Evolutionary conservation across 2,888 invertebrate genomes (phyloP), one percentile per base, ranked within the genome.

Genomic region (Agrilus cyanescens): DNA sequence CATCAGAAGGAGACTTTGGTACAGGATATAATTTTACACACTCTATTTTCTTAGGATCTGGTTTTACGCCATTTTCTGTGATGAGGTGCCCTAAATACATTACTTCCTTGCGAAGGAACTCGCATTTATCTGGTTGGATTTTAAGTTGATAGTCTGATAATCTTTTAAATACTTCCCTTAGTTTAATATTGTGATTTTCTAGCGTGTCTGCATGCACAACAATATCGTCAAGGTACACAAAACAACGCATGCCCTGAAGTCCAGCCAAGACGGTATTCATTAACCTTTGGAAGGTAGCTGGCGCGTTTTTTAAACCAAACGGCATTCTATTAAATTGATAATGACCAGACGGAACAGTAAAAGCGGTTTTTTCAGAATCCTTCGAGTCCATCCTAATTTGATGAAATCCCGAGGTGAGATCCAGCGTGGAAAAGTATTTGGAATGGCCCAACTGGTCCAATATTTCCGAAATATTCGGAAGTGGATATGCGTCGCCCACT

Each of bases 141-240:
- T 41, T 47, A 4, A 49, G 31, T 14, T 38, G 37, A 16, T 32
- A 20, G 10, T 35, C 15, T 7, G 18, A 18, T 38, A 53, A 25
- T 48, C 52, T 42, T 13, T 52, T 38, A 18, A 57, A 55, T 15
- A 57, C 46, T 46, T 50, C 46, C 25, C n/a, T 34, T 8, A 58
- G 35, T 20, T 46, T 46, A 42, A 46, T 40, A 6, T 50, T 51
- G 25, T 60, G 59, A 12, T 52, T 48, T 13, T 50, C 41, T 5
- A 61, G 16, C 4, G 41, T 47, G 16, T 49, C 46, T 1, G 51
- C 55, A 40, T 50, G 34, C 32, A 62, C 53, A 1, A 63, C 53
- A 6, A 62, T 55, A 44, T 65, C 61, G 38, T 65, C 62, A 10
- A 63, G 35, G 41, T 62, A 66, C 0, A 62, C 58, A 18, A 65